phyloP scores from a whole-genome alignment of 2,113 vertebrate species.

The Megalops atlanticus region DNA sequence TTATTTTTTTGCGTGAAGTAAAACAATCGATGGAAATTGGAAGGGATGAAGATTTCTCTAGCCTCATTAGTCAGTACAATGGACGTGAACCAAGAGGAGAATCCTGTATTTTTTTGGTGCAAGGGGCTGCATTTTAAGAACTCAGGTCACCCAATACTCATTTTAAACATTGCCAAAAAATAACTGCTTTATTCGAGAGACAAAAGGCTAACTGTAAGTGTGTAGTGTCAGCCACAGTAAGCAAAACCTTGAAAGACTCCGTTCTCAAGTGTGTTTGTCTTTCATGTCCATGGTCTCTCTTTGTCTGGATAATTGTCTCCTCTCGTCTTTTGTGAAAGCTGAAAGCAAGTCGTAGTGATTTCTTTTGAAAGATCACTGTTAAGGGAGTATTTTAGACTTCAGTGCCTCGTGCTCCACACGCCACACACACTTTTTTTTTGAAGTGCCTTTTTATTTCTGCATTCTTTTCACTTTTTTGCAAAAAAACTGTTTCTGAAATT shows the following conservation, averaged over 20 bases:
- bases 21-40: not conserved
- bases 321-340: not conserved
- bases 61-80: no score
- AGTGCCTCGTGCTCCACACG: not conserved
- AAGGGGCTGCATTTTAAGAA: constrained; percentile 1
- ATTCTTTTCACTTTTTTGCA: constrained; percentile 37
- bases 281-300: constrained; percentile 13
- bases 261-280: not conserved
- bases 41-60: no score
- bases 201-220: constrained; percentile 25
- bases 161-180: constrained; percentile 34
- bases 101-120: not conserved
- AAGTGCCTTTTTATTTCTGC: constrained; percentile 36
- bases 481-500: constrained; percentile 37
- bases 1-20: not conserved
- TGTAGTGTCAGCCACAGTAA: constrained; percentile 4
- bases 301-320: not conserved
- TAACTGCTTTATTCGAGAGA: constrained; percentile 25
- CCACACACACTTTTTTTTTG: not conserved
- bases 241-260: not conserved
- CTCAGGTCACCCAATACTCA: constrained; percentile 18
- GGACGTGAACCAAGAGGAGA: no score
- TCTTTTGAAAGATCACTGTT: not conserved
- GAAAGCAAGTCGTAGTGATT: not conserved
- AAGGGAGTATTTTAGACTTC: not conserved